A percentile compares a stretch with the other conserved stretches of the same genome.
Evolutionary conservation across 2,113 vertebrate genomes (phyloP).

Genomic region (Chionis minor): DNA sequence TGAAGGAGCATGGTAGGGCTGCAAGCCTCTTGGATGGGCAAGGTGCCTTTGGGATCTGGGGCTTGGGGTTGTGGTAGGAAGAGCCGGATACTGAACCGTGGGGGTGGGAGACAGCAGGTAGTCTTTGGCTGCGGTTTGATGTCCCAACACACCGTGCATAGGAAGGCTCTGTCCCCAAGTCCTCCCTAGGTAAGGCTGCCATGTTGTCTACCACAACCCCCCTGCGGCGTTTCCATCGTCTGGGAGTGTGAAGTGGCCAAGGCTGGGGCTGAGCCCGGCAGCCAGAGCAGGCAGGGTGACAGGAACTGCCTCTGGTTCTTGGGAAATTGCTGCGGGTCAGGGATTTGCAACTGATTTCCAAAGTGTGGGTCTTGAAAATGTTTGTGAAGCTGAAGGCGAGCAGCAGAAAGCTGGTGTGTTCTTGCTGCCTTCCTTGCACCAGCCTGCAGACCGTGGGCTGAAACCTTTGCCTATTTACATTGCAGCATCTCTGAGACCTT

Average conservation of each 20-base stretch:
- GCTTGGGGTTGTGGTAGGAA: background rate
- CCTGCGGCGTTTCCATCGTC: background rate
- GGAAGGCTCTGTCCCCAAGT: background rate
- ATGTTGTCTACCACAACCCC: background rate
- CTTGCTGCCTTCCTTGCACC: background rate
- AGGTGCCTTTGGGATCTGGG: background rate
- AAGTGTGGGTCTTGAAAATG: background rate
- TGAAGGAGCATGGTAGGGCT: background rate
- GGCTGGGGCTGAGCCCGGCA: background rate
- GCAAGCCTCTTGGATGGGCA: background rate
- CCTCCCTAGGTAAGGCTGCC: background rate
- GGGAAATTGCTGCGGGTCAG: background rate
- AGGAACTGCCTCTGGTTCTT: background rate
- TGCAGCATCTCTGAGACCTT: background rate
- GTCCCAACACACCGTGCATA: rapidly evolving
- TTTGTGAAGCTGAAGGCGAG: background rate
- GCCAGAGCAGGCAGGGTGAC: background rate
- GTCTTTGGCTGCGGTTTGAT: background rate
- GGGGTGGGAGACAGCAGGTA: too few species aligned
- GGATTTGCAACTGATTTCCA: background rate
- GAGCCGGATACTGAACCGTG: background rate
- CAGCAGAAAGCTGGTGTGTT: background rate
- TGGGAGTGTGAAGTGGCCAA: background rate
- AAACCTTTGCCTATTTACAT: background rate
- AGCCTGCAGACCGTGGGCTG: background rate